Base-by-base conservation (phyloP, 30 jellyfish, hydroid and myxozoan species). In the Turritopsis rubra region DNA sequence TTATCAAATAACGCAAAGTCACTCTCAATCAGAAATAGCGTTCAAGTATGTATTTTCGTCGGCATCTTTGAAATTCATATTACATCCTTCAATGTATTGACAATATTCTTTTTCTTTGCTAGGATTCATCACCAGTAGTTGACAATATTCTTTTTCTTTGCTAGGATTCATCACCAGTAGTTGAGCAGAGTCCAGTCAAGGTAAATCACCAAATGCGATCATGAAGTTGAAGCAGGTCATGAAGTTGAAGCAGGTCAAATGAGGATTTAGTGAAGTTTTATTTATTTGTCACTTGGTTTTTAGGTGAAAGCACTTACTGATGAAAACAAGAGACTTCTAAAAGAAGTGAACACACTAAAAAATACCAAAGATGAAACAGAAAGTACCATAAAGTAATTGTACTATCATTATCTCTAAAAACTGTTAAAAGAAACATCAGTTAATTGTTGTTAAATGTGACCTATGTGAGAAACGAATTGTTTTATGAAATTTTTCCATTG, bases 341-440 rank as follows among this genome's bases (percentile, higher is more conserved):
- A 74, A 74, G 65, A 74, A 23, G 18, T 74, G 60, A 74, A 26
- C 41, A 29, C 65, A 16, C 65, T 23, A 21, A 52, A 70, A 26
- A 80, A 65, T 26, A 1, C 81, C 23, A 80, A 80, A 29, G 81
- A 80, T 18, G 81, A 80, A 21, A 23, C 65, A 27, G 87, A 80
- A 17, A 80, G n/a, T 52, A 28, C 26, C 0, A 52, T 80, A 16
- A 80, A 60, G 87, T 80, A 80, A 28, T 72, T 1, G 22, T 18
- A 16, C 31, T 1, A 22, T 68, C 28, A 22, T 13, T 1, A 68
- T 22, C 28, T 68, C 16, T 68, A n/a, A n/a, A n/a, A n/a, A n/a
- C n/a, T n/a, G n/a, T n/a, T n/a, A n/a, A n/a, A n/a, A n/a, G n/a
- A n/a, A n/a, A n/a, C n/a, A n/a, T n/a, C n/a, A n/a, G n/a, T n/a